Evolutionary conservation across 2,888 invertebrate species (phyloP).

Genomic region (Iselma pallidipennis): DNA sequence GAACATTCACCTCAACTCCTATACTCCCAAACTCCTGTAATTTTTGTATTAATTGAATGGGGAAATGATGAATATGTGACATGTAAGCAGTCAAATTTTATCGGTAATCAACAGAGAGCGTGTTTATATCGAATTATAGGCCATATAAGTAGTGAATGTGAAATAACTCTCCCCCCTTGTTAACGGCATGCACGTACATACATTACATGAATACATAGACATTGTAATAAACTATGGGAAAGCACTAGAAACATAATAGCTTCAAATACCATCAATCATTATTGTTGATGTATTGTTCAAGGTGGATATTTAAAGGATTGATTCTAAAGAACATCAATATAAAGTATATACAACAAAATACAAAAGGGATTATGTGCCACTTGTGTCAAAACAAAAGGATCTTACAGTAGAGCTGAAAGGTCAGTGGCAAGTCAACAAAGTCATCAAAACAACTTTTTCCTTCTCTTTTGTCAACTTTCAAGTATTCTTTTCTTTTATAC

Average conservation of each 20-base stretch:
- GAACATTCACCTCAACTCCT: no score
- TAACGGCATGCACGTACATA: neutral
- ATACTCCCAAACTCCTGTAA: no score
- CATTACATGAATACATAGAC: neutral
- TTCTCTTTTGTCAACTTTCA: no score
- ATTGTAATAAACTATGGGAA: neutral
- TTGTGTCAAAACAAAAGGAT: neutral
- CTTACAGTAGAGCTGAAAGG: no score
- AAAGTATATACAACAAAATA: no score
- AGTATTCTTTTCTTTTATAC: no score
- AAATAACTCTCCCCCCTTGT: neutral
- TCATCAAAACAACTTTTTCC: no score
- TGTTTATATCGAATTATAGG: neutral
- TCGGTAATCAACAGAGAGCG: neutral
- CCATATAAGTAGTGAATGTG: neutral
- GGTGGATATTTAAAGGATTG: neutral
- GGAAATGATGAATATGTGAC: neutral
- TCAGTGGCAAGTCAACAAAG: no score
- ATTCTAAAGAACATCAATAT: no score
- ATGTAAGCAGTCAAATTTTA: neutral
- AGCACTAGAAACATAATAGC: neutral
- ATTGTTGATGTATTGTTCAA: neutral
- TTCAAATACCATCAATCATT: neutral
- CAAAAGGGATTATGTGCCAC: neutral
- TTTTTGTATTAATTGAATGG: neutral